Evolutionary conservation across 1,140 invertebrate genomes (phyloP).

Genomic region (Lepidotrigona ventralis): DNA sequence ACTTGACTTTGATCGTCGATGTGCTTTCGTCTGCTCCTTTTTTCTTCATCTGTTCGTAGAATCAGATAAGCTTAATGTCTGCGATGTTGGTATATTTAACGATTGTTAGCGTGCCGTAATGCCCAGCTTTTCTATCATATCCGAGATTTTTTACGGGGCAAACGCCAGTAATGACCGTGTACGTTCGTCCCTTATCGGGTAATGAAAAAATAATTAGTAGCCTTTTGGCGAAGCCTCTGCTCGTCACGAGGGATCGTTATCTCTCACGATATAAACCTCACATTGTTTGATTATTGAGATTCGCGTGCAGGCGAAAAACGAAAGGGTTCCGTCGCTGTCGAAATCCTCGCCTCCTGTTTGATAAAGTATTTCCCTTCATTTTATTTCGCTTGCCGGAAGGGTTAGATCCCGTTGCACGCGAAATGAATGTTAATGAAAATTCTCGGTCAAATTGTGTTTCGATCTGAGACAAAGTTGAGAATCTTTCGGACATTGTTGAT

Average conservation of each 20-base stretch:
- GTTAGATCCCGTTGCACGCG: no score
- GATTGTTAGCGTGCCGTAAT: constrained; percentile 11
- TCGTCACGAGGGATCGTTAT: constrained; percentile 56
- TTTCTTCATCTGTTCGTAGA: neutral
- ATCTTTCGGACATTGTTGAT: no score
- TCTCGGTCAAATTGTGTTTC: no score
- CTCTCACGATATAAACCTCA: constrained; percentile 53
- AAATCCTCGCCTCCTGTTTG: neutral
- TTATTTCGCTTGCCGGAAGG: no score
- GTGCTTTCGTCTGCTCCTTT: neutral
- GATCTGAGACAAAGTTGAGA: no score
- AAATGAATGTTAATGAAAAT: no score
- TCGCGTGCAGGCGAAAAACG: constrained; percentile 37
- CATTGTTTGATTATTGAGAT: constrained; percentile 45
- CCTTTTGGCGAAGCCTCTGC: constrained; percentile 17
- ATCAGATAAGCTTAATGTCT: neutral
- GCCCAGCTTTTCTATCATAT: constrained; percentile 1
- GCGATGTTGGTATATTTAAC: neutral
- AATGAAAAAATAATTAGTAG: constrained; percentile 59
- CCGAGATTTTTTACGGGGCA: constrained; percentile 25
- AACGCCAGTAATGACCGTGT: constrained; percentile 33
- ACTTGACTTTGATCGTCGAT: neutral
- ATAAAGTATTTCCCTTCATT: no score
- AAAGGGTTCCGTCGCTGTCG: neutral
- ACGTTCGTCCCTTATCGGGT: constrained; percentile 48